Base-by-base conservation (phyloP, 2,113 vertebrate species). In the Corvus cornix region DNA sequence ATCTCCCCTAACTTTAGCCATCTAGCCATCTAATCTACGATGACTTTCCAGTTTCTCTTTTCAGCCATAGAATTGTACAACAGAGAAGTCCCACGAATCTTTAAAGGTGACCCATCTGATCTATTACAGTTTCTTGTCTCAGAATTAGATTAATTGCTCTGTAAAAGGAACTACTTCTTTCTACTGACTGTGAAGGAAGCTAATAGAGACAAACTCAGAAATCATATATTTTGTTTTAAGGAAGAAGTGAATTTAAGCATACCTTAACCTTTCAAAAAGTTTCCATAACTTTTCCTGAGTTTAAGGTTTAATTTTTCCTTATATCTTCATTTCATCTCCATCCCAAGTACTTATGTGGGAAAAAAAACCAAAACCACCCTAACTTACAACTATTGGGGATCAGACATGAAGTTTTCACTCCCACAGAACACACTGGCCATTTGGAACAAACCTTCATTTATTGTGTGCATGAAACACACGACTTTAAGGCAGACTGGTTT, bases 391-490 rank as follows among this genome's bases (percentile, higher is more conserved):
- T 56, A 44, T 3, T 48, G 9, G 5, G 3, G 9, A 33, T 23
- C 2, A 3, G 10, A 23, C 10, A 55, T 2, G 16, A n/a, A 51
- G 7, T 35, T 73, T 87, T 87, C 16, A 35, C 5, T 3, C 13
- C 7, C 14, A 44, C 2, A 41, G 20, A 82, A 39, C 11, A 52
- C 15, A 39, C 7, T 76, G 60, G 11, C 19, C 5, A 33, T 60
- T 91, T 52, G 60, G 27, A 6, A 67, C 4, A 8, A 78, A 26
- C 4, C 5, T 41, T 46, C 9, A 31, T 77, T 72, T 81, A 70
- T 16, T 23, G 2, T 39, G 12, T 4, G 4, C 7, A 22, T 53
- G 30, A 62, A 59, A 39, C 16, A 62, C 22, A 31, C 0, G 0
- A 39, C 4, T 87, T 78, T 53, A 59, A 31, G 28, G 17, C 16